Evolutionary conservation across 2,113 vertebrate species (phyloP), one percentile per base, ranked within the genome.

Genomic region (Eulemur macaco): DNA sequence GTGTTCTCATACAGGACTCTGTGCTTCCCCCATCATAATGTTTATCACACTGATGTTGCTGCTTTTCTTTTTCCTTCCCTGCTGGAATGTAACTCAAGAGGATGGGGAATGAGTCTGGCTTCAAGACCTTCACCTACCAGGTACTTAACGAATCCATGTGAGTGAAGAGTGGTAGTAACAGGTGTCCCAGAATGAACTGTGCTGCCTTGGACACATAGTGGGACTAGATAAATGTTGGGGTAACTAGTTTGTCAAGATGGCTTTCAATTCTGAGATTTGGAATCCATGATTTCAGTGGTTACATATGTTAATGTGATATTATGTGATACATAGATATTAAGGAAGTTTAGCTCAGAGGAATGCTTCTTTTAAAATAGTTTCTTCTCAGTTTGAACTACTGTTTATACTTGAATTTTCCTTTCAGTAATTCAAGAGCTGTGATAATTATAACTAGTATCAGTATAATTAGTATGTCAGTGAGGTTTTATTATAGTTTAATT

Each of bases 1-100:
- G 9, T 15, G 4, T 18, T 23, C 27, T 17, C 34, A 0, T 3
- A 31, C 7, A 7, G 4, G 6, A 15, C 37, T 21, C 23, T 7
- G 23, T 34, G 8, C 34, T 52, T 18, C 23, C 31, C 27, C 2
- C 13, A 3, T 12, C 27, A 15, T 47, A 8, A 2, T 23, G 54
- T 17, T 20, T 21, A 54, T 37, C 54, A 47, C 3, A 8, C 31
- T n/a, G 14, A 9, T 45, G 31, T 12, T 4, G 29, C 37, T n/a
- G 21, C 14, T 63, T 15, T 37, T 37, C 18, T 15, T 10, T 15
- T 29, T 37, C 69, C 42, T 4, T 56, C n/a, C 20, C 39, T 52
- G 15, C 20, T 58, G 17, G 60, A 34, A 18, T 58, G 31, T 0
- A 34, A 8, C 82, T 39, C 13, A 45, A 3, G 3, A 39, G n/a